These are phyloP conservation scores for Microcebus murinus DNA, from an alignment of 2,113 vertebrate genomes.

Conservation along the genomic window DNA sequence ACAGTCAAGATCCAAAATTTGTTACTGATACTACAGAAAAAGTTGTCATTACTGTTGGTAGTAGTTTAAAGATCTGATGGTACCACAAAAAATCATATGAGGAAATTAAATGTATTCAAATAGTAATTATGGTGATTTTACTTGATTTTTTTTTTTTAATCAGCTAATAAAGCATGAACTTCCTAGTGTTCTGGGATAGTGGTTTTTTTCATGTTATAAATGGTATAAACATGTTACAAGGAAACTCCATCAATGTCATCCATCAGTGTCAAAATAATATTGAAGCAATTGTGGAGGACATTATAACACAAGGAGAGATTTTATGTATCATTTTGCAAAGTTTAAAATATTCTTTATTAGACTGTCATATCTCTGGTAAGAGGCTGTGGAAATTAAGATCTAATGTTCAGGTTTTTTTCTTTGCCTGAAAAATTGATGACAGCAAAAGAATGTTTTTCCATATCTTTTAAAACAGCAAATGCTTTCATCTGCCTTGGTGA, in stretches of 20 bases:
- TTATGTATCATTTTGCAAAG: conserved; percentile 29
- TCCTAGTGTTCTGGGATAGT: not conserved
- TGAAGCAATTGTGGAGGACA: not conserved
- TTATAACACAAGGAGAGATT: conserved; percentile 29
- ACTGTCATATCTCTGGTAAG: conserved; percentile 10
- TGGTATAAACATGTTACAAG: conserved; percentile 25
- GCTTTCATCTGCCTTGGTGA: not conserved
- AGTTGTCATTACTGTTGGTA: not conserved
- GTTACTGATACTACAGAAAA: not conserved
- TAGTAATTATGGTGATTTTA: not conserved
- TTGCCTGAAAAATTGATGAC: conserved; percentile 8
- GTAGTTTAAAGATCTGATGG: not conserved
- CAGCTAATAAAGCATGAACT: conserved; percentile 12
- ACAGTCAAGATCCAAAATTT: not conserved
- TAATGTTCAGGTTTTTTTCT: conserved; percentile 26
- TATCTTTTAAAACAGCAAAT: not conserved
- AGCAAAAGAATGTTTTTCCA: not conserved
- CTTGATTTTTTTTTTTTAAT: not conserved
- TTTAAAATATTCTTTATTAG: conserved; percentile 57
- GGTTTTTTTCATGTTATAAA: not conserved
- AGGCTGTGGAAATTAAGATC: conserved; percentile 52
- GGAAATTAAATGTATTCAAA: conserved; percentile 3
- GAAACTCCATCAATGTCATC: conserved; percentile 32
- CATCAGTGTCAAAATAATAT: conserved; percentile 7
- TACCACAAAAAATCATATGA: not conserved